phyloP scores from a whole-genome alignment of 1,140 invertebrate genomes.

The Anastrepha obliqua region DNA sequence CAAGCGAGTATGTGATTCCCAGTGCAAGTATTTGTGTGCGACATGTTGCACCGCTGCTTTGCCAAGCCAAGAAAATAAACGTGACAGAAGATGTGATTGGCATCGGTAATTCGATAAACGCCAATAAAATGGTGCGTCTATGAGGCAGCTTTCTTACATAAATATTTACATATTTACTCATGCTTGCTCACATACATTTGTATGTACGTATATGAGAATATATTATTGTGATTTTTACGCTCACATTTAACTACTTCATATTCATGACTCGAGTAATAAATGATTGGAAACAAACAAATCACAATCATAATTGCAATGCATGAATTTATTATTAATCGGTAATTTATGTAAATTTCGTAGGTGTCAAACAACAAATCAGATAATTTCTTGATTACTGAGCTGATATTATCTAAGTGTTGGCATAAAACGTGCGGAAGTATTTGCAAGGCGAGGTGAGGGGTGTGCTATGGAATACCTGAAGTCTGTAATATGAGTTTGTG shows the following conservation, averaged over 20 bases:
- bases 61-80: slow-evolving; percentile 28
- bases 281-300: not conserved
- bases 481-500: too few relatives aligned
- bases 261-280: slow-evolving; percentile 5
- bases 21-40: not conserved
- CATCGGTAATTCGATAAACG: slow-evolving; percentile 43
- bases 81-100: slow-evolving; percentile 45
- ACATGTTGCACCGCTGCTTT: slow-evolving; percentile 42
- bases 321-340: slow-evolving; percentile 43
- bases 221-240: not conserved
- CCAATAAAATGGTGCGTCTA: not conserved
- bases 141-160: not conserved
- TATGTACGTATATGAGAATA: not conserved
- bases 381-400: slow-evolving; percentile 30
- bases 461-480: too few relatives aligned
- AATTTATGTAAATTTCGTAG: slow-evolving; percentile 41
- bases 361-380: slow-evolving; percentile 46
- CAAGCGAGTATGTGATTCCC: not conserved
- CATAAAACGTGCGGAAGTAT: slow-evolving; percentile 36
- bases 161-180: not conserved
- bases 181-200: not conserved
- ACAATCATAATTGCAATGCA: slow-evolving; percentile 38
- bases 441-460: too few relatives aligned
- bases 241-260: not conserved
- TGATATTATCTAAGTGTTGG: slow-evolving; percentile 28